These are phyloP conservation scores for Gambusia holbrooki DNA, from an alignment of 2,113 vertebrate species.

Conservation along the genomic window DNA sequence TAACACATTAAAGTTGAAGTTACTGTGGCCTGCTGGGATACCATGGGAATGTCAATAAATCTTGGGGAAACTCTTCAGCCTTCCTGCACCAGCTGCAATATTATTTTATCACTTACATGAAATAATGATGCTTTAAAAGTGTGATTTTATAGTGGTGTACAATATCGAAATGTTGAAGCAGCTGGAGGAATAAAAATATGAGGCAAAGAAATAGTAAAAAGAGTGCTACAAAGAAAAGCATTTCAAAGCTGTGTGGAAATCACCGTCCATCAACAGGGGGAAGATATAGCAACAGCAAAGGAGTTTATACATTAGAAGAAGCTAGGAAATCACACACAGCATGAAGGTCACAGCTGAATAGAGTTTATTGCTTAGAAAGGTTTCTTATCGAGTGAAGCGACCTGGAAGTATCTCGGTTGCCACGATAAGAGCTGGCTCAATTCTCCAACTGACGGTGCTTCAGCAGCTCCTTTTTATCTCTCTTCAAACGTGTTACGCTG, in stretches of 20 bases:
- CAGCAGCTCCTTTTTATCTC: not conserved
- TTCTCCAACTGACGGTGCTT: not conserved
- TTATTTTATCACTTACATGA: not conserved
- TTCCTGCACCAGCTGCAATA: not conserved
- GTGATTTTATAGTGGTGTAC: too few species aligned
- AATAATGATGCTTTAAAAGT: not conserved
- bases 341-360: constrained; percentile 1
- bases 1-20: too few species aligned
- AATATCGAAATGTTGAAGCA: too few species aligned
- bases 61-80: too few species aligned
- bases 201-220: not conserved
- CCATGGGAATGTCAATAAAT: not conserved
- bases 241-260: not conserved
- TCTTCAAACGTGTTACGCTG: not conserved
- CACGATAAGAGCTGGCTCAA: not conserved
- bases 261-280: not conserved
- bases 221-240: not conserved
- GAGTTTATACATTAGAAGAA: not conserved
- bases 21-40: not conserved
- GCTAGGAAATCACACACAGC: not conserved
- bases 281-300: not conserved
- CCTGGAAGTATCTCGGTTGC: constrained; percentile 3
- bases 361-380: constrained; percentile 7
- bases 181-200: not conserved
- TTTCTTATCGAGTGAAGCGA: constrained; percentile 8